Conservation (phyloP, 2,888 invertebrate species). For the Alloplasta piceator region DNA sequence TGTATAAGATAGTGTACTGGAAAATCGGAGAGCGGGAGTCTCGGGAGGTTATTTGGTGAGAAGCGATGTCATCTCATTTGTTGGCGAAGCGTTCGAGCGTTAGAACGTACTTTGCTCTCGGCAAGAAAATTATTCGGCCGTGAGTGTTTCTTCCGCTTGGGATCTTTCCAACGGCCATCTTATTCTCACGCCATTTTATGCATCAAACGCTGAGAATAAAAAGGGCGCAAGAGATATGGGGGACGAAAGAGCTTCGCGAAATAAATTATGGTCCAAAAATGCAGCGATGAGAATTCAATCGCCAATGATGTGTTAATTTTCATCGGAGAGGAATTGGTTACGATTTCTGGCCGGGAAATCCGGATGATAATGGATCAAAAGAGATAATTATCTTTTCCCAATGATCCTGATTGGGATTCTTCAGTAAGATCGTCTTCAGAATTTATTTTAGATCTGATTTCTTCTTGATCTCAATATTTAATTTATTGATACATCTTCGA, state of each 20-base stretch:
- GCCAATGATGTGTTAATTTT: background rate
- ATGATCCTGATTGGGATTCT: no score
- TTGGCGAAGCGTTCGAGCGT: constrained; percentile 47
- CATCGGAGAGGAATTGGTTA: background rate
- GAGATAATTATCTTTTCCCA: no score
- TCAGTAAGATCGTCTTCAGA: no score
- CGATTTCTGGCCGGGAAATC: background rate
- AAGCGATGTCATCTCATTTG: constrained; percentile 58
- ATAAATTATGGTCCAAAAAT: background rate
- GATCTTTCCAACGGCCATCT: background rate
- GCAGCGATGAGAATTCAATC: constrained; percentile 1
- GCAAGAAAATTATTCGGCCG: constrained; percentile 46
- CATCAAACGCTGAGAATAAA: background rate
- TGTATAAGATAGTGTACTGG: constrained; percentile 16
- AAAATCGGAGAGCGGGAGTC: constrained; percentile 14
- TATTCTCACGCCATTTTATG: background rate
- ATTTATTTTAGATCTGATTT: no score
- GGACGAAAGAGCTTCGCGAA: background rate
- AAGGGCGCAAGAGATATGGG: background rate
- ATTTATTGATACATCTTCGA: no score
- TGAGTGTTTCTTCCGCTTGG: constrained; percentile 20
- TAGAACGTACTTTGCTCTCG: constrained; percentile 6
- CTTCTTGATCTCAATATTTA: no score
- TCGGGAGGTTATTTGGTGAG: constrained; percentile 32
- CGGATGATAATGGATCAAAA: no score